A percentile compares a stretch with the other conserved stretches of the same genome.
Evolutionary conservation across 2,797 vertebrate species (phyloP).

Genomic region (Tamandua tetradactyla): DNA sequence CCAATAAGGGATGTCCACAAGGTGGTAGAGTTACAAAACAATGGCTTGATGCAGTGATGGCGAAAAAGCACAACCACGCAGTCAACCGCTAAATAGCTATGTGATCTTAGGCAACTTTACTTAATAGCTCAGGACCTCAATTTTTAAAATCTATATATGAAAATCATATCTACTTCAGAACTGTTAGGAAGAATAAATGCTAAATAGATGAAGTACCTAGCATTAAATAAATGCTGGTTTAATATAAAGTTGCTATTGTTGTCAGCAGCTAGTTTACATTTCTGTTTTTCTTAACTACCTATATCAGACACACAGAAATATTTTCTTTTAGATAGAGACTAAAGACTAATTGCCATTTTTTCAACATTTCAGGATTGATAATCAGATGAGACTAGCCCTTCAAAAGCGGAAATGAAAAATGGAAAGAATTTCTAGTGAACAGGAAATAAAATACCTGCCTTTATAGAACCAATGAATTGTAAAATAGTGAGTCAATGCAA

Average conservation of each 20-base stretch:
- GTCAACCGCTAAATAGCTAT: neutral
- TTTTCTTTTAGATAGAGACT: neutral
- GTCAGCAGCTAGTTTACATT: neutral
- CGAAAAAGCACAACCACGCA: neutral
- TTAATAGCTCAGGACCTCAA: constrained; percentile 1
- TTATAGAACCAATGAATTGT: constrained; percentile 79
- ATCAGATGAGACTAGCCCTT: constrained; percentile 54
- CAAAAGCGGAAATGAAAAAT: constrained; percentile 50
- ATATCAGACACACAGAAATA: constrained; percentile 9
- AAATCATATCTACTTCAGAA: constrained; percentile 20
- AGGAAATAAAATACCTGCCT: neutral
- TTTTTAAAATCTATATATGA: neutral
- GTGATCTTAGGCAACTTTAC: neutral
- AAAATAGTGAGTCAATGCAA: constrained; percentile 84
- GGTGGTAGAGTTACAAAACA: neutral
- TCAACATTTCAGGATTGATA: constrained; percentile 42
- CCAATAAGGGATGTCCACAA: neutral
- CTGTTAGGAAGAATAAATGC: constrained; percentile 1
- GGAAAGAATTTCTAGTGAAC: neutral
- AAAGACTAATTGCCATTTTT: constrained; percentile 40
- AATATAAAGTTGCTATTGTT: neutral
- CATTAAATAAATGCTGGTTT: constrained; percentile 20
- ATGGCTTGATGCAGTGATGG: neutral
- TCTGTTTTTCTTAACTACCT: constrained; percentile 46
- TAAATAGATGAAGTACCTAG: neutral